A percentile compares a stretch with the other conserved stretches of the same genome.
phyloP scores from a whole-genome alignment of 2,888 invertebrate species.

The Lycophotia porphyrea region DNA sequence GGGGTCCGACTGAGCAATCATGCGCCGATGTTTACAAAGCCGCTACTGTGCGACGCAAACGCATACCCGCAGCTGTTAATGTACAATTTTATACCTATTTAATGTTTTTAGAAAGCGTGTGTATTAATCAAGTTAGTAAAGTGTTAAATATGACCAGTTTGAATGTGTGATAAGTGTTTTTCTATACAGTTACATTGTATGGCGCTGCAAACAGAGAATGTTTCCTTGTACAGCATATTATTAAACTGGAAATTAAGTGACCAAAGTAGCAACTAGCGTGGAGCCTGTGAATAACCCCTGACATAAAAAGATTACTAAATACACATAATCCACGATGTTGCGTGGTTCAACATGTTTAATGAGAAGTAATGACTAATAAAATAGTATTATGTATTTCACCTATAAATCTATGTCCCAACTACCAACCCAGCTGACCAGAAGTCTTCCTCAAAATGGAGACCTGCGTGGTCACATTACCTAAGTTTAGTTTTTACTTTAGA shows the following conservation, averaged over 20 bases:
- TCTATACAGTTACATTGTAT: conserved; percentile 23
- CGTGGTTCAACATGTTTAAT: conserved; percentile 21
- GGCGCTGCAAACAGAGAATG: background rate
- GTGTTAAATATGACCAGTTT: conserved; percentile 40
- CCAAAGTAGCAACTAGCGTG: background rate
- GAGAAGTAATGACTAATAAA: conserved; percentile 36
- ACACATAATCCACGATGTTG: conserved; percentile 17
- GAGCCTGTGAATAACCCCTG: background rate
- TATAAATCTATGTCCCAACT: conserved; percentile 26
- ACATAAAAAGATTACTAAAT: conserved; percentile 15
- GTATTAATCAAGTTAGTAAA: conserved; percentile 53
- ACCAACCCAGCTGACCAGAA: conserved; percentile 12
- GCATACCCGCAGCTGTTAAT: conserved; percentile 49
- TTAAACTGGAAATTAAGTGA: conserved; percentile 14
- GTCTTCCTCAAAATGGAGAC: conserved; percentile 25
- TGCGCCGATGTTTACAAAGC: conserved; percentile 53
- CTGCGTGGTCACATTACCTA: background rate
- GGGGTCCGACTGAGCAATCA: conserved; percentile 46
- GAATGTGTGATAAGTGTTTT: conserved; percentile 12
- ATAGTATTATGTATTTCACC: conserved; percentile 9
- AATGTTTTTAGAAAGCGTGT: conserved; percentile 57
- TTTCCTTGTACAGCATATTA: conserved; percentile 21
- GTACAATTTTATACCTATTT: conserved; percentile 50
- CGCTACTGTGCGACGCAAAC: conserved; percentile 47
- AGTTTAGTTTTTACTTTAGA: too few species aligned